phyloP scores from a whole-genome alignment of 2,797 vertebrate genomes.

The Bryconaethiops microstoma region DNA sequence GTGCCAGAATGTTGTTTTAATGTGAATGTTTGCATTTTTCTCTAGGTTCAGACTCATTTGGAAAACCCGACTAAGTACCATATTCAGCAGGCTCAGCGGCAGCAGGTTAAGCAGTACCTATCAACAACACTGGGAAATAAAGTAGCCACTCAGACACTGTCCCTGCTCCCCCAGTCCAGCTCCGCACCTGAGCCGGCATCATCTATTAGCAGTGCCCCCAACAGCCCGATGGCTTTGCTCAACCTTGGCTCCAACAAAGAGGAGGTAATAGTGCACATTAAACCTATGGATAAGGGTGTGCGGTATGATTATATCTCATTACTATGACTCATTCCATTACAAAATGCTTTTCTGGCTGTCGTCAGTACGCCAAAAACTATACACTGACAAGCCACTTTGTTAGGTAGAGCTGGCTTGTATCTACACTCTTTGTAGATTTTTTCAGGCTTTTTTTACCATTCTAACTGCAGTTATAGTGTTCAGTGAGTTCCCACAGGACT shows the following conservation, averaged over 20 bases:
- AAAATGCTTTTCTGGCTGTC: neutral
- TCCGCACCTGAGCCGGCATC: slow-evolving; percentile 76
- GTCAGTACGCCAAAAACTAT: neutral
- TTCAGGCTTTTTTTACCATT: no score
- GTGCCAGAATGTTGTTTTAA: no score
- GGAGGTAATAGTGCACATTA: slow-evolving; percentile 76
- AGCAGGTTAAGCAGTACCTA: slow-evolving; percentile 92
- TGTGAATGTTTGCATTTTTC: neutral
- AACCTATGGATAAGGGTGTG: neutral
- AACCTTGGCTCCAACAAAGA: slow-evolving; percentile 90
- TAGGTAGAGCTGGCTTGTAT: no score
- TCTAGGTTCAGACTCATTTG: slow-evolving; percentile 90
- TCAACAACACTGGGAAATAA: slow-evolving; percentile 87
- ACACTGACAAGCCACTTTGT: no score
- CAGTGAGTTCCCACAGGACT: no score
- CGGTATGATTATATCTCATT: no score
- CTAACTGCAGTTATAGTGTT: no score
- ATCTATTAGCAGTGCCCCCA: slow-evolving; percentile 80
- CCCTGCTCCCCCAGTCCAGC: slow-evolving; percentile 75
- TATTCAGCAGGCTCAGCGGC: slow-evolving; percentile 89
- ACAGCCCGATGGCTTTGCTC: slow-evolving; percentile 89
- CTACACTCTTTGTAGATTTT: no score
- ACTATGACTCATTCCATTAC: neutral
- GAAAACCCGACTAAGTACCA: slow-evolving; percentile 94
- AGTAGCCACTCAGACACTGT: slow-evolving; percentile 80